phyloP scores from a whole-genome alignment of 2,113 vertebrate genomes.

The Heterochromis multidens region DNA sequence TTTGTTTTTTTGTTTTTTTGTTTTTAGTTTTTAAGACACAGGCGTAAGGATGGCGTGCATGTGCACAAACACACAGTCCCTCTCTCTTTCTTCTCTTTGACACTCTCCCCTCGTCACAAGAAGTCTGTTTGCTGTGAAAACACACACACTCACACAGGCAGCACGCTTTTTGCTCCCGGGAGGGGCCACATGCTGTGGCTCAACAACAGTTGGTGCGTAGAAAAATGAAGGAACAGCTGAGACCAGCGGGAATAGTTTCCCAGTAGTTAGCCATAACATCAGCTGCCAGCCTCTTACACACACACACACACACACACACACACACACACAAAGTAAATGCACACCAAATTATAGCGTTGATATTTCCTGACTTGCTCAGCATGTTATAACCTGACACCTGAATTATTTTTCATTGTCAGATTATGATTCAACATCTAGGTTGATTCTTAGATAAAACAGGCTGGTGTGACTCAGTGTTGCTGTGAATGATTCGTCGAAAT shows the following conservation, averaged over 20 bases:
- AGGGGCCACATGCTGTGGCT: conserved; percentile 18
- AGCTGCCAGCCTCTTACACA: conserved; percentile 28
- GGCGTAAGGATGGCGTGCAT: not conserved
- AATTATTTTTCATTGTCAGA: not conserved
- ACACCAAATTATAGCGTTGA: not conserved
- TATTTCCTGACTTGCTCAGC: conserved; percentile 9
- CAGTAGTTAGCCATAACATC: conserved; percentile 29
- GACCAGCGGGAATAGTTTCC: conserved; percentile 22
- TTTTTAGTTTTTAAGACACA: not conserved
- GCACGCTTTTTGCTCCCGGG: not conserved
- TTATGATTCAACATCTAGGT: conserved; percentile 17
- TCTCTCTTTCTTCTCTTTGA: not conserved
- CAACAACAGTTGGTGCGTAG: conserved; percentile 51
- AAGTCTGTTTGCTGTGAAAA: conserved; percentile 36
- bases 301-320: not conserved
- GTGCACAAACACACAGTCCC: not conserved
- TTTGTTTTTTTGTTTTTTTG: not conserved
- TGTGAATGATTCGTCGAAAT: not conserved
- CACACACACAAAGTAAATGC: not conserved
- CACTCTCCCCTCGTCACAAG: not conserved
- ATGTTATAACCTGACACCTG: not conserved
- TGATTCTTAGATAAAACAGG: not conserved
- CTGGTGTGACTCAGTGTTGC: conserved; percentile 11
- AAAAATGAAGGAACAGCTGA: conserved; percentile 53
- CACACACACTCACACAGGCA: not conserved